These are phyloP conservation scores for Paradoxurus hermaphroditus DNA, from an alignment of 2,113 vertebrate genomes.

Conservation along the genomic window DNA sequence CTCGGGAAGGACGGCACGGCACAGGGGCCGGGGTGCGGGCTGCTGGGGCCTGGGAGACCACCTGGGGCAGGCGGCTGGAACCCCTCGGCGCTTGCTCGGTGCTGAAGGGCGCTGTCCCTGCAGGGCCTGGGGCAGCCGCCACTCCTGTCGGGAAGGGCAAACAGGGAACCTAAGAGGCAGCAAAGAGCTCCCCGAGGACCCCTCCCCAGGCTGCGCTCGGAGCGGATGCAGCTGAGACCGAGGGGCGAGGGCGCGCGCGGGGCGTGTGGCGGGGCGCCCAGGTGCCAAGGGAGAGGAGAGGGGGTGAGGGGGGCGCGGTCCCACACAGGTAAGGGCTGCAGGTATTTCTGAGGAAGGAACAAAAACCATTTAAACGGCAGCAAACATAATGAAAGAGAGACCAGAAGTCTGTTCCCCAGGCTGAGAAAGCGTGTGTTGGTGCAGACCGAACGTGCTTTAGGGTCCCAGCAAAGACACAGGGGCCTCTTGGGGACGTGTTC, in stretches of 20 bases:
- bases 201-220: no score
- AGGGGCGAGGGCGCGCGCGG: no score
- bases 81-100: not conserved
- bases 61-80: not conserved
- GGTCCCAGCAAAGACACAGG: no score
- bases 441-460: not conserved
- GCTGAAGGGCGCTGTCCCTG: not conserved
- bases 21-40: not conserved
- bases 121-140: not conserved
- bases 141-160: no score
- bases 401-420: not conserved
- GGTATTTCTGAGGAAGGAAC: not conserved
- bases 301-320: accelerated
- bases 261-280: no score
- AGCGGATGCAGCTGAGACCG: no score
- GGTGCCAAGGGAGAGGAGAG: not conserved
- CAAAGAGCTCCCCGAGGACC: no score
- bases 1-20: not conserved
- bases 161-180: no score
- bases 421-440: not conserved
- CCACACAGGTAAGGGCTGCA: not conserved
- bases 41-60: not conserved
- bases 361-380: not conserved
- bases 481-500: not conserved
- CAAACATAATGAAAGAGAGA: not conserved